These are phyloP conservation scores for Orchesellides sinensis DNA, from an alignment of 2,888 invertebrate genomes.

Conservation along the genomic window DNA sequence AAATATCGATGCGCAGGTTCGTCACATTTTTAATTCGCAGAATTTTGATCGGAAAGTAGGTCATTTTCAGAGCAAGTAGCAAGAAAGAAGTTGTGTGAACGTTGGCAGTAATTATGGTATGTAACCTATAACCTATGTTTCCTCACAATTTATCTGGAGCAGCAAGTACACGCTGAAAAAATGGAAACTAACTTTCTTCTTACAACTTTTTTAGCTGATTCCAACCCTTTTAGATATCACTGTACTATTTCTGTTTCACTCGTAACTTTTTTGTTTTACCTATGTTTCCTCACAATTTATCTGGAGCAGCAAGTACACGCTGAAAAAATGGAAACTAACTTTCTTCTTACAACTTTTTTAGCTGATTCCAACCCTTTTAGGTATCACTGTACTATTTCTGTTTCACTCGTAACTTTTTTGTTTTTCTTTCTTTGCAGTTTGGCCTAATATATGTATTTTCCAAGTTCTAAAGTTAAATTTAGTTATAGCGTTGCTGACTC, in stretches of 20 bases:
- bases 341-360: not conserved
- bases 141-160: not conserved
- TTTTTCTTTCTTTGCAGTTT: constrained; percentile 23
- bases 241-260: constrained; percentile 2
- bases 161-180: constrained; percentile 5
- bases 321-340: constrained; percentile 24
- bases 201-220: not conserved
- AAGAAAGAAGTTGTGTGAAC: constrained; percentile 2
- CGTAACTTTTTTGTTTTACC: constrained; percentile 7
- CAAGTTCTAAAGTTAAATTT: constrained; percentile 28
- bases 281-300: not conserved
- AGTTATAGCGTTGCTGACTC: not conserved
- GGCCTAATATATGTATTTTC: constrained; percentile 31
- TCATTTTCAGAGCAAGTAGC: not conserved
- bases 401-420: not conserved
- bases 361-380: not conserved
- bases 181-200: constrained; percentile 9
- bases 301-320: not conserved
- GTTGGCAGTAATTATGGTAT: not conserved
- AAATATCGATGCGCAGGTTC: not conserved
- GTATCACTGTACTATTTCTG: not conserved
- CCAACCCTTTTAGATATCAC: too few relatives aligned
- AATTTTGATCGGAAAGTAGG: not conserved
- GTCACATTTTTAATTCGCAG: not conserved
- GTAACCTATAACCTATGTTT: not conserved